Percentiles rank a stretch among this genome's conserved stretches.
Evolutionary conservation across 2,888 invertebrate genomes (phyloP).

Genomic region (Scotopteryx bipunctaria): DNA sequence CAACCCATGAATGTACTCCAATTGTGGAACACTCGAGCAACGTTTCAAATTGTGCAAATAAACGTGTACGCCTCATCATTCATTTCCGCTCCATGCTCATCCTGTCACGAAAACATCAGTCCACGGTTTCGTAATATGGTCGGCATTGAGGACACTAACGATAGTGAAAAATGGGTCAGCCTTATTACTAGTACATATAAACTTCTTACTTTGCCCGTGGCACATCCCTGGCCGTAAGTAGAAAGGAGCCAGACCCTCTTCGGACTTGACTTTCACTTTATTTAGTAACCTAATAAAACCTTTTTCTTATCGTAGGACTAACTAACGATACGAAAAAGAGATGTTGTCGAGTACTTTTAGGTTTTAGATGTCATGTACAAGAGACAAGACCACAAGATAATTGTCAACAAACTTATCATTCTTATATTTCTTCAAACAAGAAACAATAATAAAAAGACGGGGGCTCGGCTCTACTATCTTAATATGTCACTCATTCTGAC

Average conservation of each 20-base stretch:
- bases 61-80: conserved; percentile 38
- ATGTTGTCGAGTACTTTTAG: conserved; percentile 11
- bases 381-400: background rate
- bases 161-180: conserved; percentile 1
- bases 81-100: conserved; percentile 29
- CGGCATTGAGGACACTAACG: background rate
- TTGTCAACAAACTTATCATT: conserved; percentile 46
- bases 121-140: conserved; percentile 5
- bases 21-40: conserved; percentile 56
- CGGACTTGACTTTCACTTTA: conserved; percentile 13
- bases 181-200: conserved; percentile 1
- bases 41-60: conserved; percentile 44
- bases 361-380: background rate
- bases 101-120: conserved; percentile 21
- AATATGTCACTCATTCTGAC: conserved; percentile 39
- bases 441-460: conserved; percentile 46
- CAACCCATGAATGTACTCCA: conserved; percentile 49
- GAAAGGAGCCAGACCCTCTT: conserved; percentile 2
- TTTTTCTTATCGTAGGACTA: conserved; percentile 11
- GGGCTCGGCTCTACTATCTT: conserved; percentile 56
- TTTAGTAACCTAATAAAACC: conserved; percentile 19
- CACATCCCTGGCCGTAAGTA: conserved; percentile 6
- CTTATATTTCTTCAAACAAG: conserved; percentile 44
- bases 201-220: background rate
- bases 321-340: conserved; percentile 16